Percentiles rank a stretch among this genome's conserved stretches.
phyloP scores from a whole-genome alignment of 2,113 vertebrate species.

The Oxygymnocypris stewartii region DNA sequence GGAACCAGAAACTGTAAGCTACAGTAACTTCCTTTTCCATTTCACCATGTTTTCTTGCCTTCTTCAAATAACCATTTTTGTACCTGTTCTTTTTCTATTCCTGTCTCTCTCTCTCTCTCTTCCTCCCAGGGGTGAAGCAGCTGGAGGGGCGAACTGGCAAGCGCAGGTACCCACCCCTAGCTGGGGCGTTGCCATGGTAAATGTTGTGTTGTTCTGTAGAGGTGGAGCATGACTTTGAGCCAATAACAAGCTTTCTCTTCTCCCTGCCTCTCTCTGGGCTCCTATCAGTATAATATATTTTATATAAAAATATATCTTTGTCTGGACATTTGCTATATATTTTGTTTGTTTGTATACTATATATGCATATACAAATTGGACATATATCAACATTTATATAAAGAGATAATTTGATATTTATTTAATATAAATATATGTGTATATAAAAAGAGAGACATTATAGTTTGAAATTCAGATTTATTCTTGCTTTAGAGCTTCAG shows the following conservation, averaged over 20 bases:
- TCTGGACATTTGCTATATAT: no score
- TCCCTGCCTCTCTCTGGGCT: constrained; percentile 57
- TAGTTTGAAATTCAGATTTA: not conserved
- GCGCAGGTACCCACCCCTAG: constrained; percentile 95
- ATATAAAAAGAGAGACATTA: no score
- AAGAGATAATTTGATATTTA: not conserved
- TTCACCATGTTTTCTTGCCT: not conserved
- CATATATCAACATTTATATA: not conserved
- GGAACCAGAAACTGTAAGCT: constrained; percentile 84
- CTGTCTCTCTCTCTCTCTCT: not conserved
- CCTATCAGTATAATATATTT: not conserved
- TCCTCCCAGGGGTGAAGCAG: constrained; percentile 68
- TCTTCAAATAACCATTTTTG: not conserved
- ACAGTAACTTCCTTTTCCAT: not conserved
- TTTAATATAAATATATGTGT: not conserved
- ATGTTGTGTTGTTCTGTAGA: constrained; percentile 74
- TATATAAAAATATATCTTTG: no score
- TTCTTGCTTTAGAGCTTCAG: not conserved
- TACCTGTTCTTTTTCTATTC: not conserved
- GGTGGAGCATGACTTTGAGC: constrained; percentile 68
- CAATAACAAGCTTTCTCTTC: constrained; percentile 57
- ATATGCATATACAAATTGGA: not conserved
- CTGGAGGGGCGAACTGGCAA: constrained; percentile 91
- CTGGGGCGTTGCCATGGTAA: constrained; percentile 93
- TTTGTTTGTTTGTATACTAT: no score